Evolutionary conservation across 1,140 invertebrate species (phyloP).

Genomic region (Aradophagus sp.): DNA sequence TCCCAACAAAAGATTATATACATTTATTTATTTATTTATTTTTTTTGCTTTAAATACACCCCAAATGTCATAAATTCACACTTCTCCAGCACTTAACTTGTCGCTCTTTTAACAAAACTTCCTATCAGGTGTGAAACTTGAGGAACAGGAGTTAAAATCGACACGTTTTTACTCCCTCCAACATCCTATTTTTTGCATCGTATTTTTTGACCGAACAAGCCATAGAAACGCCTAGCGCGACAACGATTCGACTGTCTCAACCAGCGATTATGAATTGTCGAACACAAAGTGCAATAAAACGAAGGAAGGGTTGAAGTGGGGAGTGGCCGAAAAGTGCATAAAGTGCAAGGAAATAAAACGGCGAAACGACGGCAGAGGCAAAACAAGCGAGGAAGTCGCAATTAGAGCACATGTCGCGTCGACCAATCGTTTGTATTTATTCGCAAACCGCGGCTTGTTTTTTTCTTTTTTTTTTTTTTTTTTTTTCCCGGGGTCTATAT

Average conservation of each 20-base stretch:
- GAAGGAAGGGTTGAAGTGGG: constrained; percentile 17
- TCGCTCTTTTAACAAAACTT: too few relatives aligned
- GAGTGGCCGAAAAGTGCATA: constrained; percentile 13
- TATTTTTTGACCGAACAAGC: too few relatives aligned
- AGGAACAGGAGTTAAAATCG: too few relatives aligned
- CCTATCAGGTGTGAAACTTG: too few relatives aligned
- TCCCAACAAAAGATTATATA: too few relatives aligned
- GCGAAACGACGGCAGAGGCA: constrained; percentile 7
- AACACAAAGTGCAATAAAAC: constrained; percentile 36
- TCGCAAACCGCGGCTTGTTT: constrained; percentile 55
- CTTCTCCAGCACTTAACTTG: too few relatives aligned
- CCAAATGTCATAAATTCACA: too few relatives aligned
- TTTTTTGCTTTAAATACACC: too few relatives aligned
- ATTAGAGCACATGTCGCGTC: constrained; percentile 56
- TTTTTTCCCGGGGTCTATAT: constrained; percentile 52
- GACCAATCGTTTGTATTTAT: constrained; percentile 57
- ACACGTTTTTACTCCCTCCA: too few relatives aligned
- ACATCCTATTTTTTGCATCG: too few relatives aligned
- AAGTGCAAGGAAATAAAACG: constrained; percentile 12
- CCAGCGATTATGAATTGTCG: constrained; percentile 36
- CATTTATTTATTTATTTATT: too few relatives aligned
- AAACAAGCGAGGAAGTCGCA: constrained; percentile 36
- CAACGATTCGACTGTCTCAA: constrained; percentile 37
- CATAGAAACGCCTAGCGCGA: constrained; percentile 2
- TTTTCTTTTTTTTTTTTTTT: too few relatives aligned